Conservation (phyloP, 2,888 invertebrate species). For the Tryphoninae sp. region DNA sequence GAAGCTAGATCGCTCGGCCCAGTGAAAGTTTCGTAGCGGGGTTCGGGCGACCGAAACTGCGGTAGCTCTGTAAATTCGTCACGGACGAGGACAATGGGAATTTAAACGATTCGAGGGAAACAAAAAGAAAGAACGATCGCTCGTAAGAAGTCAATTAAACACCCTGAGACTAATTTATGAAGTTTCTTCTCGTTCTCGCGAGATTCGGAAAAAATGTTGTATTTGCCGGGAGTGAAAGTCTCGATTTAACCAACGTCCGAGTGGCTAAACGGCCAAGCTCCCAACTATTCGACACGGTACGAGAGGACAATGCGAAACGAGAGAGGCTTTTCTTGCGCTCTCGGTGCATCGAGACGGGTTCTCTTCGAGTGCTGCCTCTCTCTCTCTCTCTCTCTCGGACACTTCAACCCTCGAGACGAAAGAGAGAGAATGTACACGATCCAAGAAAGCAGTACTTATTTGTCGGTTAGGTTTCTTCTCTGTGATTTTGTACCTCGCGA, state of each 20-base stretch:
- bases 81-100: conserved; percentile 13
- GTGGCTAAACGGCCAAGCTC: conserved; percentile 28
- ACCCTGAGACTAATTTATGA: conserved; percentile 3
- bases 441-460: conserved; percentile 25
- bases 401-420: conserved; percentile 3
- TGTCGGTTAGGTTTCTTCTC: conserved; percentile 19
- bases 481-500: too few relatives aligned
- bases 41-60: conserved; percentile 10
- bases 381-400: conserved; percentile 14
- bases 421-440: conserved; percentile 9
- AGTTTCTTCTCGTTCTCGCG: background rate
- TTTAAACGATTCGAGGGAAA: background rate
- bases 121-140: background rate
- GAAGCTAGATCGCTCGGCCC: background rate
- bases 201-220: background rate
- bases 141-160: conserved; percentile 44
- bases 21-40: conserved; percentile 40
- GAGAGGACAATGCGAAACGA: conserved; percentile 38
- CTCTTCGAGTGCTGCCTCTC: background rate
- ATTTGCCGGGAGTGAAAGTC: conserved; percentile 49
- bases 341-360: conserved; percentile 35
- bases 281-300: conserved; percentile 50
- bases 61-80: conserved; percentile 20
- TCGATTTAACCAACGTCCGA: background rate
- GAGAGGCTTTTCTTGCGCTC: conserved; percentile 32